Evolutionary conservation across 35 echinoderm and acorn worm genomes (phyloP), one percentile per base, ranked within the genome.

Genomic region (Patiria miniata): DNA sequence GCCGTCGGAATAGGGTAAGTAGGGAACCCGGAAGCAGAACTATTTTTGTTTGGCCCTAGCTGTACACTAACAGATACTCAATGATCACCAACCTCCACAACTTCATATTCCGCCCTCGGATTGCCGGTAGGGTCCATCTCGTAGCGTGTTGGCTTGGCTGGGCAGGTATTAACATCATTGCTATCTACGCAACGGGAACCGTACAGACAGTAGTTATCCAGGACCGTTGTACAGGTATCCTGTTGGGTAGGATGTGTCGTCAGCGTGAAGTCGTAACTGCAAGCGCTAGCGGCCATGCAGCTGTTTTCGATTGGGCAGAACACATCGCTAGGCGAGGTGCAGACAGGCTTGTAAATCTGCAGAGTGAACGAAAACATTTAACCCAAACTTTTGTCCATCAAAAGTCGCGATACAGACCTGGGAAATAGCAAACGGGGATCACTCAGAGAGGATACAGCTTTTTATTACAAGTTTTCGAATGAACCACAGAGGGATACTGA

Each of bases 31-130:
- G n/a, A n/a, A n/a, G n/a, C n/a, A n/a, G n/a, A n/a, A n/a, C n/a
- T n/a, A n/a, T n/a, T n/a, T n/a, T n/a, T n/a, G n/a, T n/a, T n/a
- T n/a, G n/a, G n/a, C n/a, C n/a, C n/a, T n/a, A n/a, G n/a, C n/a
- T n/a, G n/a, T n/a, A n/a, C n/a, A n/a, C n/a, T n/a, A n/a, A n/a
- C n/a, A n/a, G n/a, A n/a, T 47, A 47, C 12, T 47, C 4, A 4
- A 47, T 47, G 42, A 47, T 47, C 42, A 73, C 65, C 23, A 10
- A 73, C 65, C 65, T 73, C 26, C 14, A 73, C 65, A 73, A 73
- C 26, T 15, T 73, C 65, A 23, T 36, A 73, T 15, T 73, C 65
- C 2, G 65, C 65, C 26, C 65, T 73, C 6, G 65, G 65, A 9
- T 73, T 23, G 21, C 1, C 65, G 14, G 26, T 22, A 14, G 65